A percentile compares a stretch with the other conserved stretches of the same genome.
These are phyloP conservation scores for Remorina albescens DNA, from an alignment of 2,797 vertebrate species.

Conservation along the genomic window DNA sequence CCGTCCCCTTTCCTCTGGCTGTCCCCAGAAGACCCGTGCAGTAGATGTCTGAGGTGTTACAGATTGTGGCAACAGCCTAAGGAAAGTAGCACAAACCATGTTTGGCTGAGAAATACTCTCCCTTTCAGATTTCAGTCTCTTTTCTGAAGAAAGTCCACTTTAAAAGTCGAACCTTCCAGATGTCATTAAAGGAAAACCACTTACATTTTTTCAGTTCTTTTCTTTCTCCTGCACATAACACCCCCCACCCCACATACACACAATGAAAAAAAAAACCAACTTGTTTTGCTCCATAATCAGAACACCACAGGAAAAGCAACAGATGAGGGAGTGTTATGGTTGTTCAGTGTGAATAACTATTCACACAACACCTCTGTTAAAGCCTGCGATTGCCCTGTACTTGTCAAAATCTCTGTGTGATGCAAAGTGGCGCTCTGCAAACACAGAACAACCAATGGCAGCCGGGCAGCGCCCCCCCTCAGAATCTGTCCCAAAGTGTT, in stretches of 20 bases:
- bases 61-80: slow-evolving; percentile 2
- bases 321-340: slow-evolving; percentile 35
- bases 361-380: slow-evolving; percentile 60
- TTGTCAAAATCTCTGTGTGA: slow-evolving; percentile 66
- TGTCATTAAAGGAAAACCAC: slow-evolving; percentile 10
- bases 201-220: slow-evolving; percentile 1
- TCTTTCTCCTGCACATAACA: slow-evolving; percentile 5
- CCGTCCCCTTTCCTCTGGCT: slow-evolving; percentile 7
- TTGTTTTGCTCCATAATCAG: slow-evolving; percentile 34
- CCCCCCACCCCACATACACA: not conserved
- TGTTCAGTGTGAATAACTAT: slow-evolving; percentile 52
- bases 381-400: slow-evolving; percentile 65
- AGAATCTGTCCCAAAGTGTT: slow-evolving; percentile 14
- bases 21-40: slow-evolving; percentile 4
- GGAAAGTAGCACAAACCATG: slow-evolving; percentile 2
- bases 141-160: slow-evolving; percentile 14
- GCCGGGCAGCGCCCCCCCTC: slow-evolving; percentile 22
- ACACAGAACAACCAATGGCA: not conserved
- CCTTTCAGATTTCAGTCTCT: slow-evolving; percentile 16
- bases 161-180: slow-evolving; percentile 13
- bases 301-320: slow-evolving; percentile 34
- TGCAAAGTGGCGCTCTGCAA: slow-evolving; percentile 33
- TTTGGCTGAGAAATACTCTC: not conserved
- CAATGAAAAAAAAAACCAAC: not conserved
- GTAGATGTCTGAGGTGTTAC: slow-evolving; percentile 1